Percentiles rank a stretch among this genome's conserved stretches.
phyloP scores from a whole-genome alignment of 2,888 invertebrate genomes.

The Idaea straminata region DNA sequence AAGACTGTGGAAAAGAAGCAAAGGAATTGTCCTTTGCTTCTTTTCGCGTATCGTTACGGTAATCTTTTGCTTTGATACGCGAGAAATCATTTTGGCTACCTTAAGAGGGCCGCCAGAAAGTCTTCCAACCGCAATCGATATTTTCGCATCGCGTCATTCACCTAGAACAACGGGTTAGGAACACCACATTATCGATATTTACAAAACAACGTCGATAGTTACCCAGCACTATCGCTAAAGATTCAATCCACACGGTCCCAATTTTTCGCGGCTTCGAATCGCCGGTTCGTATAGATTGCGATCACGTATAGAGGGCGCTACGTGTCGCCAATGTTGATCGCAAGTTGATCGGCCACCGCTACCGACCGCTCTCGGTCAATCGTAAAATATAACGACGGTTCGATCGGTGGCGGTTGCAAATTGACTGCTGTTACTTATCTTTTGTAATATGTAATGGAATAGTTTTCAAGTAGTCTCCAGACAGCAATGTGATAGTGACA shows the following conservation, averaged over 20 bases:
- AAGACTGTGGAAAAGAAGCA: no score
- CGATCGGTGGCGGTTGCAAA: background rate
- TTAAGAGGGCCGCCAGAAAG: no score
- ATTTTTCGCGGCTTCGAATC: slow-evolving; percentile 26
- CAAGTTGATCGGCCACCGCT: slow-evolving; percentile 10
- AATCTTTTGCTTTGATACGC: no score
- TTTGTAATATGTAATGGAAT: background rate
- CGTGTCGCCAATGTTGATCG: slow-evolving; percentile 21
- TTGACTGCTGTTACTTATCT: background rate
- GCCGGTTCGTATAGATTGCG: slow-evolving; percentile 27
- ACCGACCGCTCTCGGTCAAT: slow-evolving; percentile 20
- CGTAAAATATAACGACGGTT: slow-evolving; percentile 29
- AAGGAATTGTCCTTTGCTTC: no score
- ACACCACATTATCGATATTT: background rate
- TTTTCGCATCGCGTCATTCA: background rate
- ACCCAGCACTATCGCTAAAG: slow-evolving; percentile 16
- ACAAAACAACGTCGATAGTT: background rate
- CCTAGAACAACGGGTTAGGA: no score
- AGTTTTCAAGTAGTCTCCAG: background rate
- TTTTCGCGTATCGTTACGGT: no score
- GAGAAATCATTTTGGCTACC: no score
- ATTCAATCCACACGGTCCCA: slow-evolving; percentile 20
- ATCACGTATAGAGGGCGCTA: slow-evolving; percentile 33
- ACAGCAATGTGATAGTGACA: no score
- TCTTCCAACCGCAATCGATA: background rate